A percentile compares a stretch with the other conserved stretches of the same genome.
These are phyloP conservation scores for Lophius americanus DNA, from an alignment of 2,797 vertebrate species.

Conservation along the genomic window DNA sequence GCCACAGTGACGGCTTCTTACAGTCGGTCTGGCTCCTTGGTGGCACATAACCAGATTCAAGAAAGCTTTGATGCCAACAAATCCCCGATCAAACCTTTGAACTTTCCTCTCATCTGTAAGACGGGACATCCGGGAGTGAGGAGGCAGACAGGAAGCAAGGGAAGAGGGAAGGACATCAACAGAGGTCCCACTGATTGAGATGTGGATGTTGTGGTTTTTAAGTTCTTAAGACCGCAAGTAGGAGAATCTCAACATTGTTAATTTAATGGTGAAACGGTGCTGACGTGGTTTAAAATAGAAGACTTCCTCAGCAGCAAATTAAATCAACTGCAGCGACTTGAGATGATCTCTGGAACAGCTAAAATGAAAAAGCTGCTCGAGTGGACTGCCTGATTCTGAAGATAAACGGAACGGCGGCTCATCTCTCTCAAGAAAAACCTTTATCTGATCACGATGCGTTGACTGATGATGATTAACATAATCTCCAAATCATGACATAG, in stretches of 20 bases:
- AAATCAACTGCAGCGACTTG: background rate
- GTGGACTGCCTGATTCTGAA: background rate
- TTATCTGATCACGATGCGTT: background rate
- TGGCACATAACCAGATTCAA: no score
- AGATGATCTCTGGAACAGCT: background rate
- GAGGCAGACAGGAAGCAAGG: background rate
- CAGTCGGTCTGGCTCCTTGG: no score
- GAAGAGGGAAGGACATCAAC: background rate
- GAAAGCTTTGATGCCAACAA: no score
- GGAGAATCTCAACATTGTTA: background rate
- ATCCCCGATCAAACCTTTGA: no score
- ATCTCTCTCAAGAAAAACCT: background rate
- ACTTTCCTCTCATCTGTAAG: no score
- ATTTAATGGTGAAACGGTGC: background rate
- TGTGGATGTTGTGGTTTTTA: background rate
- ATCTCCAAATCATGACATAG: background rate
- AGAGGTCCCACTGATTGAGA: background rate
- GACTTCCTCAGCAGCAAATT: background rate
- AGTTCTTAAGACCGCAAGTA: no score
- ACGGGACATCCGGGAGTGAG: background rate
- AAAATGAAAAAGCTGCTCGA: background rate
- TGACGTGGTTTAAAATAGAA: background rate
- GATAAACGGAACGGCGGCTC: background rate
- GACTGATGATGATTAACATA: no score
- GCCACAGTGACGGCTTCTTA: no score